Base-by-base conservation (phyloP, 2,113 vertebrate species). In the Garra rufa region DNA sequence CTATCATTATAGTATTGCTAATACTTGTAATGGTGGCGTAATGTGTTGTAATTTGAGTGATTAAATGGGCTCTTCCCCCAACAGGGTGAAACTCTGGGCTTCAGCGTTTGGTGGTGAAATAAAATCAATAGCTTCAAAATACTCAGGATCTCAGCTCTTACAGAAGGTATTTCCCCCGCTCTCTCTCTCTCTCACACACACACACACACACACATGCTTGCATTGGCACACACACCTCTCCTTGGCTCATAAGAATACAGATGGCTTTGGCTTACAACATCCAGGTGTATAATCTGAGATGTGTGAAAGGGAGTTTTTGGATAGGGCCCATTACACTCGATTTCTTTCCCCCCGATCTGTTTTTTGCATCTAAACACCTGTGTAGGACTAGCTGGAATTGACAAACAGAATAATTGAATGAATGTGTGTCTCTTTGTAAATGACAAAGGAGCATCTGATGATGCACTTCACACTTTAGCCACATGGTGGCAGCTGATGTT, bases 51-150 rank as follows among this genome's bases (percentile, higher is more conserved):
- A 63, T 44, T 57, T 77, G 6, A 61, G 55, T 79, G 55, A 77
- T 28, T 78, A 10, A 28, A 65, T 30, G 4, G 59, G 11, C 21
- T 85, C 6, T 82, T 73, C 17, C 81, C 9, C 86, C 73, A 28
- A 48, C 82, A 86, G 85, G 55, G 76, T 99, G 90, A 99, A 99
- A 95, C 96, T 99, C 43, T 99, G 98, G 98, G 97, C 98, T 94
- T 99, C 98, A 65, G 98, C 98, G 3, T 99, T 99, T 90, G 98
- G 98, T 91, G 98, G 98, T 67, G 98, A 99, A 91, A 98, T 99
- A 94, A 98, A 99, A 94, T 99, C 98, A 93, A 99, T 99, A 87
- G 97, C 98, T 71, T 97, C 97, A 81, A 99, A 99, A 92, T 99
- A 99, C 91, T 99, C 98, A 1, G 98, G 98, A 89, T 99, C 98